Evolutionary conservation across 1,140 invertebrate species (phyloP), one percentile per base, ranked within the genome.

Genomic region (Drosophila erecta): DNA sequence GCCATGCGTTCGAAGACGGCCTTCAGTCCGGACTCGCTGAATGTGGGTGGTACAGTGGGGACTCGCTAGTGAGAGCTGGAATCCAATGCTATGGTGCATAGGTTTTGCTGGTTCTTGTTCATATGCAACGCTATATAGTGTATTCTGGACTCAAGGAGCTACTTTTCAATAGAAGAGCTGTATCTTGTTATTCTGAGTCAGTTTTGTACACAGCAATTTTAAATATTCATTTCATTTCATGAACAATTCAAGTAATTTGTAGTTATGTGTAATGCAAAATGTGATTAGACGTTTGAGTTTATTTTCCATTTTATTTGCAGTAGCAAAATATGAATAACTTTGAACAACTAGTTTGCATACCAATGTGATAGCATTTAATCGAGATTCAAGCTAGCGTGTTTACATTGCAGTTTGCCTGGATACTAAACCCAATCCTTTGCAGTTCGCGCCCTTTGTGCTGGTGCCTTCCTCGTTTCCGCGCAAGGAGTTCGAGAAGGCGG

Each of bases 381-480:
- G 27, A 50, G 47, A 11, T 33, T 15, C 12, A 49, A 15, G 14
- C 46, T 49, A 15, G 46, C 8, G n/a, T 10, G 14, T 3, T 15
- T 12, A n/a, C 14, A 49, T 12, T 35, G 15, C 6, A 10, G 3
- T 4, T 3, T 44, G 38, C 37, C 40, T 10, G 2, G 5, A 20
- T 51, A 51, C 49, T 51, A 35, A 33, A 12, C 5, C 8, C 4
- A 17, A 6, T 33, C 4, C 8, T 0, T 51, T 53, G 5, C 69
- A 95, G 92, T 95, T 97, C 93, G 96, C 96, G 35, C 97, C 97
- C 17, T 97, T 98, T 93, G 94, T 96, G 44, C 92, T 99, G 35
- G 93, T 98, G 47, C 98, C 98, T 5, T 97, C 97, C 2, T 93
- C 95, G 10, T 97, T 98, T 92, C 97, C 97, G 1, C 93, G 93